These are phyloP conservation scores for Lota lota DNA, from an alignment of 2,113 vertebrate species.

Conservation along the genomic window DNA sequence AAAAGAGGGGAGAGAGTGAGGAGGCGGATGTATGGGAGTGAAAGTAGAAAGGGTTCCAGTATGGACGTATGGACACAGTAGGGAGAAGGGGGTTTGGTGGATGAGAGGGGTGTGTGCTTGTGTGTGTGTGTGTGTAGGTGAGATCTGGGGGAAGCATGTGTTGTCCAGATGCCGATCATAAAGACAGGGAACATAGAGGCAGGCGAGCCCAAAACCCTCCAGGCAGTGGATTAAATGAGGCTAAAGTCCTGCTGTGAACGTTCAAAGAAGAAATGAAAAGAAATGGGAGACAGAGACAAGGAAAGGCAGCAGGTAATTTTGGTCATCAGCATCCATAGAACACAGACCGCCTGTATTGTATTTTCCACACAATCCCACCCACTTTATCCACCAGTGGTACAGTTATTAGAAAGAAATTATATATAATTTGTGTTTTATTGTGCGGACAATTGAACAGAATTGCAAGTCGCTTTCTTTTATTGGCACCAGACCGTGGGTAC, in stretches of 20 bases:
- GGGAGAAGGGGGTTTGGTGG: constrained; percentile 9
- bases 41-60: too few species aligned
- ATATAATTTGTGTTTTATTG: too few species aligned
- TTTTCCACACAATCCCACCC: not conserved
- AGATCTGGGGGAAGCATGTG: constrained; percentile 55
- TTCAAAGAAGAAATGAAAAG: constrained; percentile 35
- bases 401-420: too few species aligned
- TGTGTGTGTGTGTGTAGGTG: constrained; percentile 32
- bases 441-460: too few species aligned
- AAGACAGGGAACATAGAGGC: constrained; percentile 32
- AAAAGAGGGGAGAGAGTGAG: too few species aligned
- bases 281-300: not conserved
- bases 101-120: not conserved
- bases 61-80: not conserved
- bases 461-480: too few species aligned
- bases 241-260: constrained; percentile 45
- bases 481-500: not conserved
- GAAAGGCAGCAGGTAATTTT: constrained; percentile 1
- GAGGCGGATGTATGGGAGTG: too few species aligned
- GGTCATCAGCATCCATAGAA: not conserved
- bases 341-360: not conserved
- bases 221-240: constrained; percentile 66
- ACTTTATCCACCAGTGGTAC: too few species aligned
- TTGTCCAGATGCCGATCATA: constrained; percentile 67
- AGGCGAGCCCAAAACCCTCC: constrained; percentile 34